Base-by-base conservation (phyloP, 1,140 invertebrate genomes). In the Ceratina australensis region DNA sequence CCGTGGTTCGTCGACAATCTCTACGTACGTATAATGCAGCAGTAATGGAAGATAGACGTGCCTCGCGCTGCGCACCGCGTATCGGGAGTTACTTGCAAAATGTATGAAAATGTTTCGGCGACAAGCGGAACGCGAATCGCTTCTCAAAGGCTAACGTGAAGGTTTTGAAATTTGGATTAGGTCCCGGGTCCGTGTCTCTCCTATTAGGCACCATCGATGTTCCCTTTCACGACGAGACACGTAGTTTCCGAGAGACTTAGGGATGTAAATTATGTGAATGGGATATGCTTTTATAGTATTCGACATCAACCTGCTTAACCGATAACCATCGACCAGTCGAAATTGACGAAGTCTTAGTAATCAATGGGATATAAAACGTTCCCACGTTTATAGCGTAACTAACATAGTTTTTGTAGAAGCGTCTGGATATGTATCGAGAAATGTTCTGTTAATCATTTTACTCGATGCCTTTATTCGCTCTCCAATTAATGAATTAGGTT, bases 131-230 rank as follows among this genome's bases (percentile, higher is more conserved):
- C 50, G 57, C 15, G 56, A 60, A 80, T 54, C 60, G 68, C 65
- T 71, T 88, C 86, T 88, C 86, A 87, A 87, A 87, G 83, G 85
- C 79, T 79, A 82, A 82, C 78, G 66, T 72, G 82, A 82, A 63
- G 33, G 77, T 86, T 88, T 82, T 82, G 85, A 84, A 88, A 86
- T 88, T 88, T 87, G 83, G 85, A 88, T 88, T 88, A 87, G 83
- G 76, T 66, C 24, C 24, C 50, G 64, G 20, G 33, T 7, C 49
- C 13, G 18, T 22, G 18, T n/a, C 16, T n/a, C 16, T 42, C 20
- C 60, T 68, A 3, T 28, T 13, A 65, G 42, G 57, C 28, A 60
- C 26, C 49, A 73, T n/a, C 50, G 66, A 75, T 67, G 56, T 42
- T 71, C 82, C 71, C 71, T 75, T 79, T 79, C 16, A 16, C 63